Base-by-base conservation (phyloP, 2,888 invertebrate genomes). In the Polydrusus pterygomalis region DNA sequence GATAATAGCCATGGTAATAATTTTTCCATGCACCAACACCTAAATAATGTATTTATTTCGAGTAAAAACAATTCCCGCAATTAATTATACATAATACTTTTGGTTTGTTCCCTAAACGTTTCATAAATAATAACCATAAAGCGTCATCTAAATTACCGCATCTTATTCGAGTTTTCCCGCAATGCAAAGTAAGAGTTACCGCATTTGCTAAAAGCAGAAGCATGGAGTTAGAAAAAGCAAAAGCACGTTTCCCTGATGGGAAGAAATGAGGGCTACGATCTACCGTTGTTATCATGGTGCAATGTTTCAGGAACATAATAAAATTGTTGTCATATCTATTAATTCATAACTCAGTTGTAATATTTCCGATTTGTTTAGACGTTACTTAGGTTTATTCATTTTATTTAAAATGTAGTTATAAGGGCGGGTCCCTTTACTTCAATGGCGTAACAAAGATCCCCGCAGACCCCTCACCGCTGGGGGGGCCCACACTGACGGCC, bases 161-260 rank as follows among this genome's bases (percentile, higher is more conserved):
- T 70, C 70, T 75, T 75, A 75, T 70, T 64, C 51, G 25, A 69
- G 69, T 58, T 70, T 63, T 60, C 70, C 49, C 56, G 49, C 65
- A 75, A 75, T 47, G 49, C 65, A 75, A 75, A 75, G 75, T 75
- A 75, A 67, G 70, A 75, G 51, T 70, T 70, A 75, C 70, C 70
- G 56, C 64, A 25, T 38, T 47, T 60, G 56, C 75, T 75, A 70
- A 75, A 75, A 75, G 75, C 75, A 62, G 20, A 47, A 25, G 62
- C 64, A 47, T 54, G 49, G 43, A 68, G 68, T 43, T 18, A 72
- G 72, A 72, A 56, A 64, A 72, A 72, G 72, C 45, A 64, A 56
- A 67, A 56, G 73, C 58, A 25, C 67, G 58, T 60, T 67, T 65
- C 25, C 68, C 20, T 51, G 74, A 74, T 74, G 70, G 70, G 74